phyloP scores from a whole-genome alignment of 1,140 invertebrate species.

The Anastrepha ludens region DNA sequence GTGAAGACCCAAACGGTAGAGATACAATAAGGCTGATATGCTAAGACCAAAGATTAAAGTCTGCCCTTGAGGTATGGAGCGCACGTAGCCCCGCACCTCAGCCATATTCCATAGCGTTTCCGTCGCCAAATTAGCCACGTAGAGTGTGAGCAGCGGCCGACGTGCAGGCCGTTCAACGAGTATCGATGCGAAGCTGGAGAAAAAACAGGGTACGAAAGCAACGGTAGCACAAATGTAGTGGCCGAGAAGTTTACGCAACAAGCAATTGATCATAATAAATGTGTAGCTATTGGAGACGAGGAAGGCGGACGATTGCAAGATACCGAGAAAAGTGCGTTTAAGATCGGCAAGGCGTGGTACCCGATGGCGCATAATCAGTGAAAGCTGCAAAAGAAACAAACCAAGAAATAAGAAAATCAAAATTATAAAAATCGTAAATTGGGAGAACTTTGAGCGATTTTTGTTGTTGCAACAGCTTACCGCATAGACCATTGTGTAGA shows the following conservation, averaged over 20 bases:
- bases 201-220: constrained; percentile 83
- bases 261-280: constrained; percentile 83
- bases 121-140: constrained; percentile 88
- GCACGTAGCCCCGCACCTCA: constrained; percentile 78
- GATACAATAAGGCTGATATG: constrained; percentile 78
- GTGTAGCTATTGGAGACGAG: constrained; percentile 83
- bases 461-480: constrained; percentile 75
- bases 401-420: not conserved
- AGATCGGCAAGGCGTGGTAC: constrained; percentile 80
- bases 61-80: constrained; percentile 80
- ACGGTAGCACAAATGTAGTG: constrained; percentile 82
- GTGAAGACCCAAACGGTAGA: constrained; percentile 76
- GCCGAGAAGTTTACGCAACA: constrained; percentile 80
- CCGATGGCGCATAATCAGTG: constrained; percentile 81
- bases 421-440: not conserved
- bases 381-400: constrained; percentile 76
- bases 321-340: constrained; percentile 80
- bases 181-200: constrained; percentile 83
- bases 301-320: constrained; percentile 85
- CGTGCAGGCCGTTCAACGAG: constrained; percentile 84
- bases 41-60: constrained; percentile 80
- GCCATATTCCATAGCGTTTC: constrained; percentile 87
- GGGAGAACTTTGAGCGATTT: not conserved
- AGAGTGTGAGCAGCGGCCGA: constrained; percentile 82
- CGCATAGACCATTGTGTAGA: constrained; percentile 86